Evolutionary conservation across 2,113 vertebrate species (phyloP).

Genomic region (Apteryx mantelli): DNA sequence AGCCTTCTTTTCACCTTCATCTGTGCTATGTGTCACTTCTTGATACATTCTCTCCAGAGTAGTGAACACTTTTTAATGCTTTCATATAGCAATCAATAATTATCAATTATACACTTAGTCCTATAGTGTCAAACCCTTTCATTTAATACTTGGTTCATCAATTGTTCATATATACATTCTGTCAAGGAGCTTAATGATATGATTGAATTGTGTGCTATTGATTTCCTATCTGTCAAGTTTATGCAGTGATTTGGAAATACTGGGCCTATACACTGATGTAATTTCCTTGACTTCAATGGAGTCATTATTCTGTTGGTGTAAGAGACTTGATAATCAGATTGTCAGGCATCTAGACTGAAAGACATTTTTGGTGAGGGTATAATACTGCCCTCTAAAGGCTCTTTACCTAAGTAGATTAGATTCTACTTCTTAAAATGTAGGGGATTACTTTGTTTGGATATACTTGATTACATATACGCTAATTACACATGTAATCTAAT

Average conservation of each 20-base stretch:
- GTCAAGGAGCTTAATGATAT: slow-evolving; percentile 68
- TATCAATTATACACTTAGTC: slow-evolving; percentile 62
- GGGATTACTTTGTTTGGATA: neutral
- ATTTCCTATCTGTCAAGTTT: slow-evolving; percentile 68
- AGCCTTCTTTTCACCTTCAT: neutral
- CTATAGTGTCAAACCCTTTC: slow-evolving; percentile 57
- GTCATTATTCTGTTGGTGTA: slow-evolving; percentile 47
- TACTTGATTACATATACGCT: neutral
- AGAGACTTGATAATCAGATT: slow-evolving; percentile 41
- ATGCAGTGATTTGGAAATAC: slow-evolving; percentile 68
- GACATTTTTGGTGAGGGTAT: slow-evolving; percentile 3
- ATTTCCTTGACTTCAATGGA: slow-evolving; percentile 60
- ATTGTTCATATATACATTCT: slow-evolving; percentile 64
- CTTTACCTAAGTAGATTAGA: neutral
- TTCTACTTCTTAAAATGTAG: neutral
- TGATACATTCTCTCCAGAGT: neutral
- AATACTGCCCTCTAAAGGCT: slow-evolving; percentile 55
- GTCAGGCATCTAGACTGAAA: slow-evolving; percentile 28
- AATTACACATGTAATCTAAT: neutral
- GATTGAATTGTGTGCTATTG: slow-evolving; percentile 66
- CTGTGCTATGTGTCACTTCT: slow-evolving; percentile 9
- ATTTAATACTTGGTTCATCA: slow-evolving; percentile 69
- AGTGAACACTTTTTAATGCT: slow-evolving; percentile 38
- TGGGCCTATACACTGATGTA: slow-evolving; percentile 35
- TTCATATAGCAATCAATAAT: slow-evolving; percentile 57